Conservation (phyloP, 2,797 vertebrate genomes). For the Anas acuta region DNA sequence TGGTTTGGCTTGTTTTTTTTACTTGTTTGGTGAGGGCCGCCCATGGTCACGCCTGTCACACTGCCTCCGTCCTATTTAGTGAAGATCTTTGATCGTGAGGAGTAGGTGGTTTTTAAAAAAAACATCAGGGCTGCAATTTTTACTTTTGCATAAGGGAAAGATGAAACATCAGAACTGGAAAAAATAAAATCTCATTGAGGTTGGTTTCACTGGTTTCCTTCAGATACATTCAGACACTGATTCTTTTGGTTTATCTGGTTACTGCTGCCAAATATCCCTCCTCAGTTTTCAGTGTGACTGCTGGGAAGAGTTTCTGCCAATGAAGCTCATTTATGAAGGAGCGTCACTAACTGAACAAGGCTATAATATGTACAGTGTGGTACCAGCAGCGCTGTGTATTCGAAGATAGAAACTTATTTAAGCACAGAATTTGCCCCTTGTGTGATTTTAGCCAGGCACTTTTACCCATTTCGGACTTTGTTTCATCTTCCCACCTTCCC, state of each 20-base stretch:
- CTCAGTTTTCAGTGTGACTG: not conserved
- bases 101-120: not conserved
- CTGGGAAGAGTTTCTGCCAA: not conserved
- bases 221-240: not conserved
- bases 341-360: not conserved
- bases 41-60: not conserved
- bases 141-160: not conserved
- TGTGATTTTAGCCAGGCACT: not conserved
- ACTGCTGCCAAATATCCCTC: not conserved
- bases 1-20: not conserved
- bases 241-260: not conserved
- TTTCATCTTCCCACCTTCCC: not conserved
- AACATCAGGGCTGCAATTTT: not conserved
- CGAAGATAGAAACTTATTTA: not conserved
- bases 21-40: not conserved
- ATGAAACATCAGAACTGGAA: not conserved
- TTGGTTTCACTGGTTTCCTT: not conserved
- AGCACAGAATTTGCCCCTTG: not conserved
- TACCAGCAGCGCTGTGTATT: not conserved
- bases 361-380: not conserved
- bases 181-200: not conserved
- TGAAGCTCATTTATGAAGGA: not conserved
- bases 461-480: not conserved
- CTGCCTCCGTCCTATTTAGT: not conserved
- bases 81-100: not conserved